phyloP scores from a whole-genome alignment of 2,888 invertebrate species.

The Cataglyphis livida region DNA sequence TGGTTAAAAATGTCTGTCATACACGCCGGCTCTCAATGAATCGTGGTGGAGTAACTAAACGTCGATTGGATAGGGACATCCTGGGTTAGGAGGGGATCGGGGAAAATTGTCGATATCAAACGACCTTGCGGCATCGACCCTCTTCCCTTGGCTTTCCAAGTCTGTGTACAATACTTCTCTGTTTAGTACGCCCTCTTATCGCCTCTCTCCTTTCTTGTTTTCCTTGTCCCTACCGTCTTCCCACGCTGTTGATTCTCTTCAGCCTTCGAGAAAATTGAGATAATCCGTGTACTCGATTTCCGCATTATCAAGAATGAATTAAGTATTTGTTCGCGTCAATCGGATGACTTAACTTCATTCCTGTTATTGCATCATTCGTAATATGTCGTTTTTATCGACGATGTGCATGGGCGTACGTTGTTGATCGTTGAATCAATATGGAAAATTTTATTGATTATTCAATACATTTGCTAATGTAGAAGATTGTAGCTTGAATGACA shows the following conservation, averaged over 20 bases:
- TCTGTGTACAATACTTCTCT: conserved; percentile 60
- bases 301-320: conserved; percentile 45
- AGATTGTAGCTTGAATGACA: conserved; percentile 4
- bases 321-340: not conserved
- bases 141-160: conserved; percentile 64
- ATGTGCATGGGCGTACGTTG: conserved; percentile 29
- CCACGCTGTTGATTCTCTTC: conserved; percentile 53
- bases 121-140: conserved; percentile 83
- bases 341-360: conserved; percentile 2
- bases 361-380: conserved; percentile 24
- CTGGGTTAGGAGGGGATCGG: conserved; percentile 55
- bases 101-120: conserved; percentile 79
- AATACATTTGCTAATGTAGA: conserved; percentile 18
- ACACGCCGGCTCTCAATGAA: conserved; percentile 54
- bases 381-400: conserved; percentile 19
- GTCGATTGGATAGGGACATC: conserved; percentile 53
- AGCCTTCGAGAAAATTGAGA: conserved; percentile 39
- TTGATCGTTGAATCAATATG: conserved; percentile 14
- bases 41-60: conserved; percentile 51
- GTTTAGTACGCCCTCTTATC: conserved; percentile 43
- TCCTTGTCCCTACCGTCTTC: conserved; percentile 13
- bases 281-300: conserved; percentile 43
- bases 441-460: conserved; percentile 26
- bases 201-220: conserved; percentile 22
- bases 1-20: conserved; percentile 42